Evolutionary conservation across 2,113 vertebrate species (phyloP), one percentile per base, ranked within the genome.

Genomic region (Oriolus oriolus): DNA sequence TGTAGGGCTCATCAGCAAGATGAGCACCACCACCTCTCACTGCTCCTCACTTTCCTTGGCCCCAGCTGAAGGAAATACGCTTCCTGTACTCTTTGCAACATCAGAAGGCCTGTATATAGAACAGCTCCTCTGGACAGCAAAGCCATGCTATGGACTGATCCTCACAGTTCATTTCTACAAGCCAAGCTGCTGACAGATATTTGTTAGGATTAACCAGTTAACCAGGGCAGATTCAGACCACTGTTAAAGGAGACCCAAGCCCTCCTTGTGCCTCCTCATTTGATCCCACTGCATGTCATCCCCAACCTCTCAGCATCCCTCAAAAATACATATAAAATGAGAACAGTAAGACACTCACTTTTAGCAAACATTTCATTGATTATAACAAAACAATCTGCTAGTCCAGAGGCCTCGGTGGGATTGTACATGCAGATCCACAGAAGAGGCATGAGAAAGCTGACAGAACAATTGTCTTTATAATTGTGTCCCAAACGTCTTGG

Each of bases 401-500:
- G 37, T 16, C 41, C 64, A 84, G 42, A 59, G 41, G 24, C 7
- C 27, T 73, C 0, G 0, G 21, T 53, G 37, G 21, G 23, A 75
- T 70, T 75, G 41, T 1, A 1, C 14, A 14, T 39, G 21, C 50
- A 39, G 49, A 50, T 60, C 49, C 42, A 35, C 35, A 64, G 59
- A 78, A 89, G 13, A 91, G 31, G 33, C 27, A 64, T 2, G 16
- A 89, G 53, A 87, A 86, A 87, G 19, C 41, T 79, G 56, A 76
- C 37, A 89, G 65, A 95, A 47, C 28, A 64, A 73, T 83, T 93
- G 53, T 11, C 49, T 90, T 84, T 64, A 18, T 47, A 68, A 39
- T 64, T 10, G 1, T 71, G 41, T 81, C 57, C 37, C 81, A 71
- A 63, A 53, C 30, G 53, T 61, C 37, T 56, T 69, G 83, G 65